These are phyloP conservation scores for Synanthedon tipuliformis DNA, from an alignment of 2,888 invertebrate species.

Conservation along the genomic window DNA sequence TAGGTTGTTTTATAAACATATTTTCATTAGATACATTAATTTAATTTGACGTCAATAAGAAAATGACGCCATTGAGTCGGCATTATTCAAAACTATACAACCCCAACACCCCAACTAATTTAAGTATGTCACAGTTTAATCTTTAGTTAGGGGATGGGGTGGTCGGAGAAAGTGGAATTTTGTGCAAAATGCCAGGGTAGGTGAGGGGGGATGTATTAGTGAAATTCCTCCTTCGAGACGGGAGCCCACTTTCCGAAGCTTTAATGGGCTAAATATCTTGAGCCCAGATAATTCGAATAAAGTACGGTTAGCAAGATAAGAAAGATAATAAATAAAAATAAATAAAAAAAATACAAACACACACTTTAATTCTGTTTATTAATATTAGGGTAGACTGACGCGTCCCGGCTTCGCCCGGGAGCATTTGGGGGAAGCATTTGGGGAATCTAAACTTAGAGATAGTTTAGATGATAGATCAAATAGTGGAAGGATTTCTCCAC, in stretches of 20 bases:
- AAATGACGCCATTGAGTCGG: background rate
- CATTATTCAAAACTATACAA: background rate
- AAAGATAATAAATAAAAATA: background rate
- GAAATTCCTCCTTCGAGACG: slow-evolving; percentile 33
- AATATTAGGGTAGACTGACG: no score
- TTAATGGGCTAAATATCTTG: slow-evolving; percentile 67
- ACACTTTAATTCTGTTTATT: no score
- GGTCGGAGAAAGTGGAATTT: slow-evolving; percentile 14
- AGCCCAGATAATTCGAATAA: slow-evolving; percentile 50
- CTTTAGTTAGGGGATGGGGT: slow-evolving; percentile 15
- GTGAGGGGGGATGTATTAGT: slow-evolving; percentile 38
- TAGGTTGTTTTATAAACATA: no score
- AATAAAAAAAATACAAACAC: no score
- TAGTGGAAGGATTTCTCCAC: no score
- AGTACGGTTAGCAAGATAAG: slow-evolving; percentile 27
- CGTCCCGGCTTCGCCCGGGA: no score
- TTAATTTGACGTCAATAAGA: background rate
- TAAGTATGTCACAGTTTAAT: slow-evolving; percentile 27
- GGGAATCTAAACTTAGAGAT: no score
- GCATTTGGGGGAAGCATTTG: no score
- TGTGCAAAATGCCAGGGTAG: slow-evolving; percentile 9
- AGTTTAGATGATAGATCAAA: no score
- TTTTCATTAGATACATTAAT: no score
- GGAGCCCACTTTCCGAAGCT: slow-evolving; percentile 46
- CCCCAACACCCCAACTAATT: slow-evolving; percentile 14